A percentile compares a stretch with the other conserved stretches of the same genome.
phyloP scores from a whole-genome alignment of 1,140 invertebrate genomes.

The Drosophila parvula region DNA sequence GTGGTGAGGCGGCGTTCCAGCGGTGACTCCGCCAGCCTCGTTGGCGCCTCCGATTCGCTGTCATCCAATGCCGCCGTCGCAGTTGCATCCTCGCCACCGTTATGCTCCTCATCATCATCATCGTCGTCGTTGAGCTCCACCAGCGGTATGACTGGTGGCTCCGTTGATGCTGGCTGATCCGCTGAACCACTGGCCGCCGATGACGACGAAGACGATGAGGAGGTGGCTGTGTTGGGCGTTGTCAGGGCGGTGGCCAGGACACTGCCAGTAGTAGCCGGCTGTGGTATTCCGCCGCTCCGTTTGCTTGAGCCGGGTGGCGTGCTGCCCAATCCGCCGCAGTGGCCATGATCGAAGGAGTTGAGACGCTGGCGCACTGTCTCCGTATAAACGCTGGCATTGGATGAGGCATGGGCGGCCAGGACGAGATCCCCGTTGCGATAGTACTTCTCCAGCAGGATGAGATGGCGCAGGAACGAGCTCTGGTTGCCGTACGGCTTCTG shows the following conservation, averaged over 20 bases:
- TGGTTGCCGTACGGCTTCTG: slow-evolving; percentile 93
- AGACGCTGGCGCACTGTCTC: slow-evolving; percentile 91
- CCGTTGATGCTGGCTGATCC: slow-evolving; percentile 5
- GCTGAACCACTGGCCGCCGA: not conserved
- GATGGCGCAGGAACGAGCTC: slow-evolving; percentile 91
- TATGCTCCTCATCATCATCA: slow-evolving; percentile 51
- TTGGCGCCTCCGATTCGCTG: not conserved
- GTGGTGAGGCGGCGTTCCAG: slow-evolving; percentile 49
- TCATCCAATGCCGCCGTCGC: not conserved
- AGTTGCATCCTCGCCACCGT: slow-evolving; percentile 1
- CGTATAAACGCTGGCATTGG: slow-evolving; percentile 90
- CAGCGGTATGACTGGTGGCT: slow-evolving; percentile 49
- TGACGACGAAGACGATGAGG: not conserved
- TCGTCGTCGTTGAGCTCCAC: slow-evolving; percentile 71
- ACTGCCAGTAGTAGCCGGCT: slow-evolving; percentile 1
- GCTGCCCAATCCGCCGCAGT: slow-evolving; percentile 62
- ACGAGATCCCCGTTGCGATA: slow-evolving; percentile 90
- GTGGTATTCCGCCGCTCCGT: slow-evolving; percentile 22
- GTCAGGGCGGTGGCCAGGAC: slow-evolving; percentile 52
- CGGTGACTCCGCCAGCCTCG: not conserved
- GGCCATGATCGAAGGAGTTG: slow-evolving; percentile 88
- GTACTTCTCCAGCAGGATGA: slow-evolving; percentile 92
- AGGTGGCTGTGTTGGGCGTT: not conserved
- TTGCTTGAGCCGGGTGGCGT: slow-evolving; percentile 1
- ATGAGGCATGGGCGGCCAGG: slow-evolving; percentile 88